Evolutionary conservation across 2,888 invertebrate genomes (phyloP).

Genomic region (Drosophila meridionalis): DNA sequence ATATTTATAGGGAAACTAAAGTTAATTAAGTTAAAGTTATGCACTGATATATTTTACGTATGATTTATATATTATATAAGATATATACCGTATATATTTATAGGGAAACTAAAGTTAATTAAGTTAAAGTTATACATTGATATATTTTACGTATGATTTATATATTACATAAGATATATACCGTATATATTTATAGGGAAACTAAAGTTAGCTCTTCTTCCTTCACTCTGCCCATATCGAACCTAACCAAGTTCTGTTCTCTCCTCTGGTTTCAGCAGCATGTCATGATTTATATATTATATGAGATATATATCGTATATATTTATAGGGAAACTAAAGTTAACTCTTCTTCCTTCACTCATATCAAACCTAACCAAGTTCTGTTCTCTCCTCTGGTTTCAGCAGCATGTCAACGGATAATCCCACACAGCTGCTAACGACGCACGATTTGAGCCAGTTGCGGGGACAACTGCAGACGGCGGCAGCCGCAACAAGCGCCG

Average conservation of each 20-base stretch:
- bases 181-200: not conserved
- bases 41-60: not conserved
- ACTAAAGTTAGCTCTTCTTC: not conserved
- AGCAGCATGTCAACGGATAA: conserved; percentile 85
- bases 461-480: conserved; percentile 74
- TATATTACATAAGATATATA: not conserved
- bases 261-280: conserved; percentile 66
- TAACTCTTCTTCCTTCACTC: not conserved
- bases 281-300: conserved; percentile 67
- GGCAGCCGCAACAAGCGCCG: conserved; percentile 52
- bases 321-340: not conserved
- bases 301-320: not conserved
- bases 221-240: too few relatives aligned
- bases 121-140: too few relatives aligned
- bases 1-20: too few relatives aligned
- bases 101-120: not conserved
- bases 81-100: not conserved
- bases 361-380: not conserved
- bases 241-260: not conserved
- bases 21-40: too few relatives aligned
- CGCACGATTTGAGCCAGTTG: conserved; percentile 79
- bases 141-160: not conserved
- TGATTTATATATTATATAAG: too few relatives aligned
- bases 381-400: not conserved
- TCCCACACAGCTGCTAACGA: conserved; percentile 81